Evolutionary conservation across 2,888 invertebrate genomes (phyloP), one percentile per base, ranked within the genome.

Genomic region (Tryphoninae sp.): DNA sequence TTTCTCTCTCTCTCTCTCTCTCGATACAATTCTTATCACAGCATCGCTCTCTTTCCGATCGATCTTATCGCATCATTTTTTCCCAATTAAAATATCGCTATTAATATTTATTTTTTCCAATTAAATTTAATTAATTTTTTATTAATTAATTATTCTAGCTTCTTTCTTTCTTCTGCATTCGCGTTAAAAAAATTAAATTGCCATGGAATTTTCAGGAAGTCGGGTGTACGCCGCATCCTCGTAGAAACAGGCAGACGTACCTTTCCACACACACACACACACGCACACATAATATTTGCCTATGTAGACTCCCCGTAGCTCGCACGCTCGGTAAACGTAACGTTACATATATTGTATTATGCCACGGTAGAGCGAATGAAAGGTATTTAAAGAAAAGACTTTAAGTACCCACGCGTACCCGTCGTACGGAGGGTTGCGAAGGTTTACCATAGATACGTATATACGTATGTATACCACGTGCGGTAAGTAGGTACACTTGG

Each of bases 341-440:
- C 73, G 61, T 68, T 74, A 59, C 58, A 16, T 65, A 64, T 23
- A 59, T 64, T 19, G 42, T 59, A 67, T 73, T 61, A 49, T 69
- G 80, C 75, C 51, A 80, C 71, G 80, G 69, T 80, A 75, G 71
- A 80, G 75, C 80, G 69, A 80, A 80, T 80, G 75, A 80, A 75
- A 79, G 80, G 80, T 80, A 80, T 80, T 80, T 80, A 80, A 80
- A 76, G 69, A 71, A 80, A 80, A 76, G 80, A 61, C 69, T 80
- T 51, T 51, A 59, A 71, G 75, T 80, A 80, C 75, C 80, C 80
- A 75, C 75, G 69, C 75, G 69, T 45, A 59, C 51, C 49, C 55
- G 67, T 16, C 19, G 51, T 19, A 19, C 59, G 51, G 67, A 53
- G 68, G 68, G 68, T 65, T 58, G 19, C 23, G 33, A 59, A 68